These are phyloP conservation scores for Galemys pyrenaicus DNA, from an alignment of 2,113 vertebrate species.

Conservation along the genomic window DNA sequence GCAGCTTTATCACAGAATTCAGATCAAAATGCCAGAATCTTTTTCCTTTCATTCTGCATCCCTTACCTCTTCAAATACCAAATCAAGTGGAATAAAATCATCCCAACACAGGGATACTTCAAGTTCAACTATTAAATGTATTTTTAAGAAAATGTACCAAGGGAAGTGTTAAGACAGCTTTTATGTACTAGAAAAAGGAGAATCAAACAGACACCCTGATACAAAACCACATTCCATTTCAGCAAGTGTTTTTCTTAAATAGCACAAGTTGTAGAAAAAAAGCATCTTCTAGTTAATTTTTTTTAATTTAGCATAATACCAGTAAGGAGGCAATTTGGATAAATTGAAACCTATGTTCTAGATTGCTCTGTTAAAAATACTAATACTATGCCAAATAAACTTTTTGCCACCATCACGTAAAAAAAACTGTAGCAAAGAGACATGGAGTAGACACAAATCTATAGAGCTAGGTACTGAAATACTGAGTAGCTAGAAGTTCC, in stretches of 20 bases:
- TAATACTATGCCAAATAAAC: slow-evolving; percentile 47
- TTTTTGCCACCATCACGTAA: background rate
- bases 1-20: slow-evolving; percentile 72
- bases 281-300: background rate
- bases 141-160: slow-evolving; percentile 53
- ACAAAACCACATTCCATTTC: slow-evolving; percentile 40
- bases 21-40: slow-evolving; percentile 40
- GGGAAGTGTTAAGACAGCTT: background rate
- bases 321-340: background rate
- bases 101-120: background rate
- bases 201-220: background rate
- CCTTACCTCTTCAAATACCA: slow-evolving; percentile 5
- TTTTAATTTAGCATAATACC: background rate
- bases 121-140: background rate
- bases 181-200: background rate
- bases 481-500: slow-evolving; percentile 64
- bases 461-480: slow-evolving; percentile 62
- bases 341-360: slow-evolving; percentile 23
- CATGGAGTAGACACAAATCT: slow-evolving; percentile 62
- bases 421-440: slow-evolving; percentile 3
- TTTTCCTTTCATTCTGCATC: background rate
- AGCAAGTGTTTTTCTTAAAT: slow-evolving; percentile 60
- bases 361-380: slow-evolving; percentile 18
- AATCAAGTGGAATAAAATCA: background rate
- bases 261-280: background rate